Evolutionary conservation across 2,888 invertebrate genomes (phyloP), one percentile per base, ranked within the genome.

Genomic region (Ditula angustiorana): DNA sequence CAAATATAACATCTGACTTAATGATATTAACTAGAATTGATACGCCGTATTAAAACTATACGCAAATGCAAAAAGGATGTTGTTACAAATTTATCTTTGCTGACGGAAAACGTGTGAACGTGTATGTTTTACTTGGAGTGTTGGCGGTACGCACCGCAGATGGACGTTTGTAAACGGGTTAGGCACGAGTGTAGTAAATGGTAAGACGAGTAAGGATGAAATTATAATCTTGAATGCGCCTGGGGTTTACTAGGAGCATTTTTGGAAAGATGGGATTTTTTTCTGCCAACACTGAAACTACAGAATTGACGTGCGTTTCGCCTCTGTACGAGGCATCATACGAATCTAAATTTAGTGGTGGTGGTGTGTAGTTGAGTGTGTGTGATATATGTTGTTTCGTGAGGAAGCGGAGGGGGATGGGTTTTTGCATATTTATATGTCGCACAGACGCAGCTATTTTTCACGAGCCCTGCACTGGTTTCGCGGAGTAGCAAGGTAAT

Each of bases 21-120:
- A 61, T 61, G 61, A 47, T 56, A 49, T 61, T n/a, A 46, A 61
- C 61, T 47, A 61, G 61, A 56, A 61, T 61, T 61, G 46, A 33
- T 53, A 16, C 33, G 19, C 37, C 49, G 55, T 37, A 61, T 56
- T 55, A 61, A 61, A 61, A 56, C 11, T 35, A 23, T 55, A 55
- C 26, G 46, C 47, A 47, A 61, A 35, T 28, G 47, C 28, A 30
- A 50, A 59, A 50, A 49, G 47, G 47, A 24, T 37, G 35, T 26
- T 5, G 61, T 28, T 37, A 49, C 61, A 37, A 56, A 37, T 11
- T 49, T 56, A 37, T 24, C 5, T 21, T 49, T 61, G 47, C 61
- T 10, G 19, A 21, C 44, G 44, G 28, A 4, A 0, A 35, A 44
- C 23, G 19, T 2, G 8, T 5, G 21, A 16, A 47, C 1, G n/a